Evolutionary conservation across 2,797 vertebrate genomes (phyloP).

Genomic region (Carapus acus): DNA sequence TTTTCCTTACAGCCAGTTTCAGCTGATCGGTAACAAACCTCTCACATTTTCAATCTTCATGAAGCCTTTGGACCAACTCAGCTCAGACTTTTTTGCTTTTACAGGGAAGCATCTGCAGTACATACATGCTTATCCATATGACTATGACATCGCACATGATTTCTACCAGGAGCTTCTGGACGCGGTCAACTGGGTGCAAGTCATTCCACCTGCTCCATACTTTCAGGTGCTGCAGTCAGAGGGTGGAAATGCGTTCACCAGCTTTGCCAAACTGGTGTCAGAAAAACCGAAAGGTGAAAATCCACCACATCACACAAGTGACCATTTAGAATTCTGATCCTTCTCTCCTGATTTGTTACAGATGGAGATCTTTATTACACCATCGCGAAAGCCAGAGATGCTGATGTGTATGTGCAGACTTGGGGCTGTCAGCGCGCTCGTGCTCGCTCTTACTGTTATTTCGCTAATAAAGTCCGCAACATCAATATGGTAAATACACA

Average conservation of each 20-base stretch:
- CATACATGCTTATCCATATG: not conserved
- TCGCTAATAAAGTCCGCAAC: not conserved
- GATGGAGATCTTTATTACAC: conserved; percentile 19
- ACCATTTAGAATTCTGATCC: too few relatives aligned
- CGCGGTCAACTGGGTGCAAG: not conserved
- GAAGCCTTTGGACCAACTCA: too few relatives aligned
- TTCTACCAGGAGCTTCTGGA: not conserved
- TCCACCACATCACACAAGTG: too few relatives aligned
- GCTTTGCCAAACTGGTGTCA: too few relatives aligned
- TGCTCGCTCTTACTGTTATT: not conserved
- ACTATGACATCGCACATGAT: not conserved
- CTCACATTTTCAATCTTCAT: too few relatives aligned
- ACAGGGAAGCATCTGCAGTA: conserved; percentile 3
- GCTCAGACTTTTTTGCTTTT: not conserved
- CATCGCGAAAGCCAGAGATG: not conserved
- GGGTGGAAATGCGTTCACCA: not conserved
- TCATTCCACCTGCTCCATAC: too few relatives aligned
- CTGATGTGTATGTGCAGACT: not conserved
- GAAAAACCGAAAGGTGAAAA: too few relatives aligned
- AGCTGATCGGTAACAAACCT: not conserved
- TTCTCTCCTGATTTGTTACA: not conserved
- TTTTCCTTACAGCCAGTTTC: not conserved
- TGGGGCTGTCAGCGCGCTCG: not conserved
- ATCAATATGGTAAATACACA: not conserved
- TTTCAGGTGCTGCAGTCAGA: not conserved